Evolutionary conservation across 2,113 vertebrate species (phyloP).

Genomic region (Tenrec ecaudatus): DNA sequence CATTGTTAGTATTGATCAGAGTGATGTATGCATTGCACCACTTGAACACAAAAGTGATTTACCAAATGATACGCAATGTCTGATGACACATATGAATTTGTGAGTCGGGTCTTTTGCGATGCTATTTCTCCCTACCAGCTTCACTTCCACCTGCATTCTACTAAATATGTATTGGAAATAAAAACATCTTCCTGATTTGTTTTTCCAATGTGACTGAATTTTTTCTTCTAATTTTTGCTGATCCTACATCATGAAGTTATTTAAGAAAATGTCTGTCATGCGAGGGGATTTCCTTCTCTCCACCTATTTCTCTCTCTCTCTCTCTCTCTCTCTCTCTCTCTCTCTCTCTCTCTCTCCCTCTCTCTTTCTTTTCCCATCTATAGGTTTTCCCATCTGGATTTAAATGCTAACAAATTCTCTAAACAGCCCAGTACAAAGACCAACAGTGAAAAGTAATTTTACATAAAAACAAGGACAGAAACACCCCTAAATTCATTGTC

Average conservation of each 20-base stretch:
- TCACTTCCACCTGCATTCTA: neutral
- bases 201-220: neutral
- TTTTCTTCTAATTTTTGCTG: neutral
- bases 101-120: neutral
- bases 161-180: neutral
- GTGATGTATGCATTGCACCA: neutral
- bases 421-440: neutral
- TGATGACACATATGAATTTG: neutral
- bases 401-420: neutral
- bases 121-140: neutral
- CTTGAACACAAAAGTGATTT: conserved; percentile 13
- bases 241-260: conserved; percentile 11
- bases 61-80: neutral
- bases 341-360: neutral
- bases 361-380: neutral
- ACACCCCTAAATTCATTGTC: neutral
- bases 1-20: neutral
- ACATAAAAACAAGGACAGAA: neutral
- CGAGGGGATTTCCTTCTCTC: neutral
- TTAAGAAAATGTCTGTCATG: neutral
- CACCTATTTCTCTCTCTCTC: neutral
- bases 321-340: neutral
- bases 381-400: neutral
- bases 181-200: neutral
- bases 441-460: conserved; percentile 21